phyloP scores from a whole-genome alignment of 2,888 invertebrate species.

The Neoitamus cyanurus region DNA sequence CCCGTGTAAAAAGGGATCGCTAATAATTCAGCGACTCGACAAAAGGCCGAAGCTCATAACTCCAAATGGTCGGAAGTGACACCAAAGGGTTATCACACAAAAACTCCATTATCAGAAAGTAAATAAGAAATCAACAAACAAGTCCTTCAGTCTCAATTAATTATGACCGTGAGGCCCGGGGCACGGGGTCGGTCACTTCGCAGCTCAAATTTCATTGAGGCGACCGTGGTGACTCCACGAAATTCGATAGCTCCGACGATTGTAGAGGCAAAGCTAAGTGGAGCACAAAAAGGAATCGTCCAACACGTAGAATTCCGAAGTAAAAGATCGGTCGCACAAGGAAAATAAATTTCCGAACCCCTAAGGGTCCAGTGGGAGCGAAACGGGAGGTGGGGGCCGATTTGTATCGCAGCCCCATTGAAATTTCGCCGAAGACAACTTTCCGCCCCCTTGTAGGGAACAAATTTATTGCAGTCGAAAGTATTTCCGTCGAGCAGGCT shows the following conservation, averaged over 20 bases:
- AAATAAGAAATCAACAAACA: neutral
- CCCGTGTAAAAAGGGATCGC: neutral
- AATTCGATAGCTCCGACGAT: neutral
- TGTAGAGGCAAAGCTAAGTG: neutral
- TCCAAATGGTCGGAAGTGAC: neutral
- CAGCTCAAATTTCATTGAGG: neutral
- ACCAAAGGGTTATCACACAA: neutral
- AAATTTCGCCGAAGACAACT: neutral
- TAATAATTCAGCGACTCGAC: neutral
- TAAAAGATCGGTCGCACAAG: conserved; percentile 13
- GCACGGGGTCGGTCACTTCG: neutral
- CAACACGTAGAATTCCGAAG: conserved; percentile 23
- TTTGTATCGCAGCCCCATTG: neutral
- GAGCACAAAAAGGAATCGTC: neutral
- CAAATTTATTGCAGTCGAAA: conserved; percentile 35
- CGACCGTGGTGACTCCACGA: neutral
- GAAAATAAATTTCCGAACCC: conserved; percentile 13
- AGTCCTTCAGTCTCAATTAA: neutral
- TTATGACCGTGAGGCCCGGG: neutral
- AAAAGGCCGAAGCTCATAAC: neutral
- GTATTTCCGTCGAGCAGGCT: neutral
- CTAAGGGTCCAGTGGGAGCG: neutral
- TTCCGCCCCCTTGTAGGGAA: neutral
- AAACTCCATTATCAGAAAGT: neutral
- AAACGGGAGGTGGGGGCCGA: neutral